phyloP scores from a whole-genome alignment of 1,140 invertebrate species.

The Tyrophagus putrescentiae region DNA sequence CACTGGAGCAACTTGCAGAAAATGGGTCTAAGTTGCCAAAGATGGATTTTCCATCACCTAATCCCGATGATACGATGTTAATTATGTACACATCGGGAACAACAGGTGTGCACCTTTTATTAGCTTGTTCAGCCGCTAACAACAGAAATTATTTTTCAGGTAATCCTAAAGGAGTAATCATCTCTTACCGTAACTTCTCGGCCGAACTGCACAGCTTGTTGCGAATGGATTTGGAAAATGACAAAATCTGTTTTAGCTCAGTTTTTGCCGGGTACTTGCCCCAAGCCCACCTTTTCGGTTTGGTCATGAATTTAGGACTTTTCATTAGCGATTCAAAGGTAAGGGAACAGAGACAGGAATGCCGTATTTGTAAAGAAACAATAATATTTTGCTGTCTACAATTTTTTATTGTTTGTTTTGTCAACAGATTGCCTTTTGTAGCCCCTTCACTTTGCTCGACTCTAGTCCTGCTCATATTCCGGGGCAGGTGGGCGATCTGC shows the following conservation, averaged over 20 bases:
- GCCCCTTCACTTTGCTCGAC: conserved; percentile 85
- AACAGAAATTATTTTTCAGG: no score
- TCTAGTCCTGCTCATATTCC: conserved; percentile 35
- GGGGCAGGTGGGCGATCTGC: conserved; percentile 28
- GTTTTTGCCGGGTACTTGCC: conserved; percentile 88
- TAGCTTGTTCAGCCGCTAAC: no score
- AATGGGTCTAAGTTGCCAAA: neutral
- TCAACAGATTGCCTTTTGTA: conserved; percentile 86
- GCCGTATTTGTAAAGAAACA: conserved; percentile 5
- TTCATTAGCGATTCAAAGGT: conserved; percentile 46
- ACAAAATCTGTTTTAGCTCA: conserved; percentile 38
- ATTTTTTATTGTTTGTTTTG: conserved; percentile 39
- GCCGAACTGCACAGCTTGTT: conserved; percentile 70
- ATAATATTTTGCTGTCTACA: neutral
- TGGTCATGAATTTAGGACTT: conserved; percentile 34
- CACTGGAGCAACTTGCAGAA: neutral
- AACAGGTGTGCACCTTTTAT: no score
- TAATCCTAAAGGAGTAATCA: conserved; percentile 28
- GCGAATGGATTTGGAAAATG: conserved; percentile 45
- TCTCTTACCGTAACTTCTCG: conserved; percentile 24
- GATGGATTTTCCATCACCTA: neutral
- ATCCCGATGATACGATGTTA: conserved; percentile 32
- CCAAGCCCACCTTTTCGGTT: conserved; percentile 89
- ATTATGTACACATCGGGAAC: conserved; percentile 31
- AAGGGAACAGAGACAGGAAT: neutral